These are phyloP conservation scores for Polietes domitor DNA, from an alignment of 2,888 invertebrate genomes.

Conservation along the genomic window DNA sequence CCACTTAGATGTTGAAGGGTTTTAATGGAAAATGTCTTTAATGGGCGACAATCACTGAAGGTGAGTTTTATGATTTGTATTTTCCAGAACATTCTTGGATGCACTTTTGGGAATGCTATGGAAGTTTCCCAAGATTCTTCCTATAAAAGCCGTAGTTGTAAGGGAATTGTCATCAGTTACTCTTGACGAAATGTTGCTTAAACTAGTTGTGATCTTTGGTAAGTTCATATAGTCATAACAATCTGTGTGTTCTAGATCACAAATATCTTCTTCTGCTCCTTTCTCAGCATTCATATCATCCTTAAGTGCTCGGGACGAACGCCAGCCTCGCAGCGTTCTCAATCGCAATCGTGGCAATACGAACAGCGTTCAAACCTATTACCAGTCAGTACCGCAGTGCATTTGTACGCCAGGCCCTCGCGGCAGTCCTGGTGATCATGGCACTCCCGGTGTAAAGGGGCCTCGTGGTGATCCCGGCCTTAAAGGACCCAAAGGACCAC, in stretches of 20 bases:
- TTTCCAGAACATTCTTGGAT: constrained; percentile 13
- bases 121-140: neutral
- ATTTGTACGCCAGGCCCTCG: constrained; percentile 62
- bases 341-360: constrained; percentile 17
- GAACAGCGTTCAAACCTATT: constrained; percentile 38
- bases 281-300: constrained; percentile 22
- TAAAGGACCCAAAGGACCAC: constrained; percentile 57
- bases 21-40: neutral
- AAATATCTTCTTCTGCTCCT: no score
- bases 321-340: constrained; percentile 30
- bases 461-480: constrained; percentile 58
- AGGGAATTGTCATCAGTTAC: neutral
- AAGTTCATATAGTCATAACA: constrained; percentile 2
- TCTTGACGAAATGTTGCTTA: constrained; percentile 36
- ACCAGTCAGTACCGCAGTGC: constrained; percentile 51
- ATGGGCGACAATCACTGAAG: neutral
- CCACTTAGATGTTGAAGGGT: neutral
- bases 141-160: constrained; percentile 14
- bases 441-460: constrained; percentile 57
- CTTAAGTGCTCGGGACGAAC: constrained; percentile 25
- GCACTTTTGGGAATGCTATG: neutral
- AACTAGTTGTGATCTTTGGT: constrained; percentile 16
- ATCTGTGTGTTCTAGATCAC: no score
- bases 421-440: constrained; percentile 42
- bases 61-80: neutral